Conservation (phyloP, 2,888 invertebrate species). For the Oasisia sp. region DNA sequence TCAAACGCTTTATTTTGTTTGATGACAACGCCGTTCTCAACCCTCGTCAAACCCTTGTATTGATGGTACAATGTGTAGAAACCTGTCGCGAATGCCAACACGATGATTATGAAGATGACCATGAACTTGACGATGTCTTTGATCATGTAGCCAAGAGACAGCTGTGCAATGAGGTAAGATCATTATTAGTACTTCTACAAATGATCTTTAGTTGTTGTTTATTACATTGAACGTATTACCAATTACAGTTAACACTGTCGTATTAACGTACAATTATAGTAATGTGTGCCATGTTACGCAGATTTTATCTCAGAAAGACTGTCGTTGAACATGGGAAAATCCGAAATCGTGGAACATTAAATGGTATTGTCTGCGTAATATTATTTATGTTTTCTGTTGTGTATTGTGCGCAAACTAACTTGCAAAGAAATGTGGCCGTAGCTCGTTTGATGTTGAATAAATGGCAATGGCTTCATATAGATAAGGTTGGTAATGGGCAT, state of each 20-base stretch:
- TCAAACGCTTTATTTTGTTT: slow-evolving; percentile 27
- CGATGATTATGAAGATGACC: slow-evolving; percentile 72
- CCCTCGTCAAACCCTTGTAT: slow-evolving; percentile 74
- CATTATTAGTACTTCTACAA: not conserved
- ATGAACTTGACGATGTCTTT: slow-evolving; percentile 75
- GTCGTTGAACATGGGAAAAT: too few species aligned
- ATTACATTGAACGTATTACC: not conserved
- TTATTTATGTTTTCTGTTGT: too few species aligned
- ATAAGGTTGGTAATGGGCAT: too few species aligned
- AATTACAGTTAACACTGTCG: not conserved
- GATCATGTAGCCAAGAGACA: slow-evolving; percentile 75
- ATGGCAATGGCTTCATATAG: too few species aligned
- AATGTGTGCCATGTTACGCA: not conserved
- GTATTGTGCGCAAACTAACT: too few species aligned
- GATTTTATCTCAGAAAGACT: too few species aligned
- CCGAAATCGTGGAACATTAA: too few species aligned
- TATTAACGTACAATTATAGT: not conserved
- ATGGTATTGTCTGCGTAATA: too few species aligned
- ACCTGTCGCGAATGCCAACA: slow-evolving; percentile 73
- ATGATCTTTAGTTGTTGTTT: not conserved
- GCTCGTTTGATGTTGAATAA: too few species aligned
- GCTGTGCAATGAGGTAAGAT: slow-evolving; percentile 71
- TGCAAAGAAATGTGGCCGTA: too few species aligned
- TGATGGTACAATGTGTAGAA: slow-evolving; percentile 75
- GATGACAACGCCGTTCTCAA: slow-evolving; percentile 69